Evolutionary conservation across 2,797 vertebrate species (phyloP), one percentile per base, ranked within the genome.

Genomic region (Stomatorhinus walkeri): DNA sequence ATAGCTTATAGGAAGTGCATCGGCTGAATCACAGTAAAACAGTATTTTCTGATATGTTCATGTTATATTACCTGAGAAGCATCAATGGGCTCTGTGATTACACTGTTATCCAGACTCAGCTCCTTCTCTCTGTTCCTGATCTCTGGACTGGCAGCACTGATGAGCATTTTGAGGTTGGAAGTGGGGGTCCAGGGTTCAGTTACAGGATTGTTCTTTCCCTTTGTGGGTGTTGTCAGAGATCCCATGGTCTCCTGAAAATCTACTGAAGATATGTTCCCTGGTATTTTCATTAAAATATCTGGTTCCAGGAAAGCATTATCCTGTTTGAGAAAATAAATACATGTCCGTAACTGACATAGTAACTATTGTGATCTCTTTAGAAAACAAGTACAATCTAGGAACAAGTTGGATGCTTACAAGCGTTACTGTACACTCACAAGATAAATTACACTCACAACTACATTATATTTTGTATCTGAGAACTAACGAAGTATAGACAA

Each of bases 181-280:
- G 97, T 99, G 0, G 98, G 98, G 0, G 98, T 99, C 98, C 98
- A 99, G 56, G 98, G 98, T n/a, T 99, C 98, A 0, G 94, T 95
- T 2, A 94, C 93, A 4, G 93, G 89, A 0, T 19, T 91, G 87
- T 97, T 96, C 43, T 93, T 93, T 40, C 95, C 95, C 68, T 98
- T 99, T 81, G 98, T 97, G 0, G 98, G 97, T 0, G 98, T 99
- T 2, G 96, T 94, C 84, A 98, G 94, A 43, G 96, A 95, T 87
- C 95, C 95, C 92, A 96, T 95, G 86, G 91, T 93, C 0, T 90
- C 90, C 59, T 92, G 94, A 46, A 91, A 91, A 87, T 96, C 96
- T 0, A 90, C 89, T 88, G 92, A 88, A 14, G 88, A 91, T 89
- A 91, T 93, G 91, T 94, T 97, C 90, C 94, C 89, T 68, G 94